Conservation (phyloP, 2,797 vertebrate genomes). For the Manis crassicaudata region DNA sequence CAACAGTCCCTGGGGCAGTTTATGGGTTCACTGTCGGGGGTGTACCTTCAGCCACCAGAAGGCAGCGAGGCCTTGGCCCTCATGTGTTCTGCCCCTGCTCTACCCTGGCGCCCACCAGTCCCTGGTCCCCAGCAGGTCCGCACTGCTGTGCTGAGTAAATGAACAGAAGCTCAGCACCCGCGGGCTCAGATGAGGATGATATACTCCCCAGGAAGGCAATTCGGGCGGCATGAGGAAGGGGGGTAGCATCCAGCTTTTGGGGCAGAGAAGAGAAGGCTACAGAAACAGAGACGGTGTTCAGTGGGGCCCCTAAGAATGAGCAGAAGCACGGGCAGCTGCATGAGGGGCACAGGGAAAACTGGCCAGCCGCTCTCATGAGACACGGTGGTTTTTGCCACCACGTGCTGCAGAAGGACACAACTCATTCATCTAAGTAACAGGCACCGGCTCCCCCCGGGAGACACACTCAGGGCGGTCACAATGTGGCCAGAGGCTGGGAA, state of each 20-base stretch:
- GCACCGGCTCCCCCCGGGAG: not conserved
- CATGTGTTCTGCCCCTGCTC: not conserved
- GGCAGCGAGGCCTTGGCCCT: fast-evolving
- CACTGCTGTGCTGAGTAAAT: fast-evolving
- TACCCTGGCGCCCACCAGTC: fast-evolving
- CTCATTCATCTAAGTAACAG: not conserved
- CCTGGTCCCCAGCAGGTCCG: fast-evolving
- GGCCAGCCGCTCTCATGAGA: fast-evolving
- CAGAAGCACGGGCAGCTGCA: not conserved
- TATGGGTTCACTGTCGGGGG: not conserved
- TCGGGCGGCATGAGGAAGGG: fast-evolving
- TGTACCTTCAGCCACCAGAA: too few relatives aligned
- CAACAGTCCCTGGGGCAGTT: fast-evolving
- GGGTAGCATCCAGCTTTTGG: fast-evolving
- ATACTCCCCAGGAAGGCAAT: fast-evolving
- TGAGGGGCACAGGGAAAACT: not conserved
- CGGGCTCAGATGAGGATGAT: not conserved
- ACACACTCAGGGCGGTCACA: fast-evolving
- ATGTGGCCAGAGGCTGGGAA: not conserved
- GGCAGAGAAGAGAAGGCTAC: not conserved
- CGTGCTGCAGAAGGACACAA: not conserved
- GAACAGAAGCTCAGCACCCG: not conserved
- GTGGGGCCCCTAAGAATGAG: fast-evolving
- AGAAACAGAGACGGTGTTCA: fast-evolving
- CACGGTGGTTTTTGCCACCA: not conserved